These are phyloP conservation scores for Apistogramma diplotaenia DNA, from an alignment of 2,113 vertebrate genomes.

Conservation along the genomic window DNA sequence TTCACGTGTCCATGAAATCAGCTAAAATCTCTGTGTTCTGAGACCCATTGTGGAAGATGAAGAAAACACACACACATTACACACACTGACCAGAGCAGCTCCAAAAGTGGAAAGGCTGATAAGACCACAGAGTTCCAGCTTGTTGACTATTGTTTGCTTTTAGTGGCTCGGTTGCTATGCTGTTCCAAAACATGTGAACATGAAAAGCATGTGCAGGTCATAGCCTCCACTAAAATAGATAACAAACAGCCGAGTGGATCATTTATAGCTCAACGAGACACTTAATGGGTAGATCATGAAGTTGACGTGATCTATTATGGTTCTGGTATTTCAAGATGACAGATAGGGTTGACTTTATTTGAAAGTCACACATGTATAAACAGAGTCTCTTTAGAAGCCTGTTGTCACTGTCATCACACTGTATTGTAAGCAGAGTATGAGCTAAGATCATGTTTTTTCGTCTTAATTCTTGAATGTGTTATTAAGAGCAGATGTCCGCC, in stretches of 20 bases:
- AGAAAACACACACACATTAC: not conserved
- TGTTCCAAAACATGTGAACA: constrained; percentile 27
- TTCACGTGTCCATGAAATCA: not conserved
- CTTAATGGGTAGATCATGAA: not conserved
- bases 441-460: not conserved
- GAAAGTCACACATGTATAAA: fast-evolving
- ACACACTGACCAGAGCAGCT: constrained; percentile 1
- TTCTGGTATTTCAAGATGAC: not conserved
- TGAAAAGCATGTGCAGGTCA: not conserved
- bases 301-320: not conserved
- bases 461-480: not conserved
- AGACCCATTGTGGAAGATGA: not conserved
- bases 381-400: not conserved
- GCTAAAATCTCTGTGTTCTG: not conserved
- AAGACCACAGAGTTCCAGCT: constrained; percentile 15
- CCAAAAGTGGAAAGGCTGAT: constrained; percentile 48
- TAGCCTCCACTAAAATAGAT: constrained; percentile 1
- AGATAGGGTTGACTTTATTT: not conserved
- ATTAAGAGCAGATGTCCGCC: not conserved
- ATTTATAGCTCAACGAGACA: constrained; percentile 7
- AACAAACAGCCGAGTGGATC: not conserved
- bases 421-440: not conserved
- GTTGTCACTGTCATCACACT: not conserved
- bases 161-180: constrained; percentile 11
- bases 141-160: not conserved